These are phyloP conservation scores for Diplosoma virens DNA, from an alignment of 23 tunicate species.

Conservation along the genomic window DNA sequence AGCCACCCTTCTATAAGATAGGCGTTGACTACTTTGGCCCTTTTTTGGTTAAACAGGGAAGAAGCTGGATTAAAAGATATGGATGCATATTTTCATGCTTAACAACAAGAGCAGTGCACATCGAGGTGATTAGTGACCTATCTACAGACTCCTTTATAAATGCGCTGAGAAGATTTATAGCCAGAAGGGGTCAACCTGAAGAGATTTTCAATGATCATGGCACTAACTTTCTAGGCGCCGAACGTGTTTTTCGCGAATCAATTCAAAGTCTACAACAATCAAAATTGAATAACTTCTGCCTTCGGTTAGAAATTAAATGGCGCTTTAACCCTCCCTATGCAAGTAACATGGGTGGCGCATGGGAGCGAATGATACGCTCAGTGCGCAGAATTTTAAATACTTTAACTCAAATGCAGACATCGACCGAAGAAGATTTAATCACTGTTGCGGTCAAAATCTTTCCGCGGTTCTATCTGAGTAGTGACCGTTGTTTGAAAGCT, in stretches of 20 bases:
- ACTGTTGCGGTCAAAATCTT: no score
- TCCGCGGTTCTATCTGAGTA: no score
- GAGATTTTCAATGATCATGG: conserved; percentile 42
- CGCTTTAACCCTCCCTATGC: conserved; percentile 29
- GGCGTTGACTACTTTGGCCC: conserved; percentile 44
- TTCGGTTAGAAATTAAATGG: conserved; percentile 23
- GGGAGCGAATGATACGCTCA: conserved; percentile 53
- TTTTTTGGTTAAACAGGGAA: conserved; percentile 18
- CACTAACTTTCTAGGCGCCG: conserved; percentile 53
- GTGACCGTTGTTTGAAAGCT: no score
- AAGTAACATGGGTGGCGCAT: conserved; percentile 45
- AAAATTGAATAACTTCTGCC: conserved; percentile 10
- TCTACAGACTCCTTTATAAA: conserved; percentile 24
- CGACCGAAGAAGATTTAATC: no score
- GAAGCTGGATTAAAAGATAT: conserved; percentile 44
- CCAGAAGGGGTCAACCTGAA: conserved; percentile 22
- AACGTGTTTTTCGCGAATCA: conserved; percentile 23
- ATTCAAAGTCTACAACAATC: conserved; percentile 14
- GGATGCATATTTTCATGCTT: conserved; percentile 32
- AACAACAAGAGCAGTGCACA: conserved; percentile 32
- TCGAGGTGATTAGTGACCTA: not conserved
- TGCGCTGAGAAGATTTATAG: conserved; percentile 46
- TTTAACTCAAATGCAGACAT: no score
- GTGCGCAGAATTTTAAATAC: conserved; percentile 34
- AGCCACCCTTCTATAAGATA: conserved; percentile 31